These are phyloP conservation scores for roundworm (Caenorhabditis elegans) DNA, from an alignment of 1,140 invertebrate species.

Conservation along the genomic window DNA sequence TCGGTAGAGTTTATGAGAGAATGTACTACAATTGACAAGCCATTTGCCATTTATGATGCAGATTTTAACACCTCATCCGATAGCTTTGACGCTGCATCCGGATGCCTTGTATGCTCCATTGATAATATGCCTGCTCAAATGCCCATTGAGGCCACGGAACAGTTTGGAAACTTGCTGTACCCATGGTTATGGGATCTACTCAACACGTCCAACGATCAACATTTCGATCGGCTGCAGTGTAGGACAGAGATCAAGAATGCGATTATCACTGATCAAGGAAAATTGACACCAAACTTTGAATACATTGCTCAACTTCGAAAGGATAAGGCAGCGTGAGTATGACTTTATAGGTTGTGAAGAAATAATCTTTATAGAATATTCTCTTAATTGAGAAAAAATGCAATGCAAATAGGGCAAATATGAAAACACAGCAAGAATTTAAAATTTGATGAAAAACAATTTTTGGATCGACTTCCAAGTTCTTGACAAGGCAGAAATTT, in stretches of 20 bases:
- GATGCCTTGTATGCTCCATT: slow-evolving; percentile 95
- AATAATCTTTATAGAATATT: no score
- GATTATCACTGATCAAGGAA: slow-evolving; percentile 92
- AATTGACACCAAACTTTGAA: slow-evolving; percentile 85
- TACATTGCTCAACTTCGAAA: slow-evolving; percentile 84
- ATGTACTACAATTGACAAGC: slow-evolving; percentile 97
- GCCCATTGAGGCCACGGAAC: slow-evolving; percentile 92
- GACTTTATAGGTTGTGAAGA: not conserved
- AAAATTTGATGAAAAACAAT: no score
- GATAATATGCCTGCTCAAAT: slow-evolving; percentile 99
- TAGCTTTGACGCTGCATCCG: slow-evolving; percentile 72
- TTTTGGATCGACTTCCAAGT: no score
- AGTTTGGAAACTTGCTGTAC: slow-evolving; percentile 88
- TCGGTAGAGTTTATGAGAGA: slow-evolving; percentile 99
- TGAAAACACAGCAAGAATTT: no score
- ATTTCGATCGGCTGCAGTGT: slow-evolving; percentile 59
- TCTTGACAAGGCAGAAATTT: no score
- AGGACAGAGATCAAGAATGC: slow-evolving; percentile 70
- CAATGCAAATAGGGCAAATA: no score
- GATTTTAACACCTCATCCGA: slow-evolving; percentile 94
- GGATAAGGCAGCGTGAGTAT: slow-evolving; percentile 35
- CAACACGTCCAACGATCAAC: slow-evolving; percentile 67
- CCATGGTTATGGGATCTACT: slow-evolving; percentile 87
- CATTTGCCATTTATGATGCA: slow-evolving; percentile 96
- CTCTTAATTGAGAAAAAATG: no score